These are phyloP conservation scores for Mus pahari DNA, from an alignment of 2,113 vertebrate genomes.

Conservation along the genomic window DNA sequence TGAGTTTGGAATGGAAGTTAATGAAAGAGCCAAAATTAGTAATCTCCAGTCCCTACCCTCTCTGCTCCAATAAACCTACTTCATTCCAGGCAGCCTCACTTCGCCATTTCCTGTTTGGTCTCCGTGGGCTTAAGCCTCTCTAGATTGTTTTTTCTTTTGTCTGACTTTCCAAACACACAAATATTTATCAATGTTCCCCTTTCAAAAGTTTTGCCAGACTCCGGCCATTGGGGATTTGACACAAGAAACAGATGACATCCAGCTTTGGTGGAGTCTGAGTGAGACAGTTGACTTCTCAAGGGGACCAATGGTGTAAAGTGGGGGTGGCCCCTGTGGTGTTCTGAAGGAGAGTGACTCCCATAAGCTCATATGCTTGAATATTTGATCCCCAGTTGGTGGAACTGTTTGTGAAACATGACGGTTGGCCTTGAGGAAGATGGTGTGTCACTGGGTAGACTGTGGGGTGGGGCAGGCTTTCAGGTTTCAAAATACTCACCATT, in stretches of 20 bases:
- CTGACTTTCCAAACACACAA: slow-evolving; percentile 65
- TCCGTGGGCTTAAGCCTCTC: slow-evolving; percentile 36
- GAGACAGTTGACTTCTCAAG: background rate
- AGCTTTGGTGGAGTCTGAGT: background rate
- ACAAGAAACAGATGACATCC: background rate
- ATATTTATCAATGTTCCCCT: slow-evolving; percentile 59
- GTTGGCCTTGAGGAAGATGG: background rate
- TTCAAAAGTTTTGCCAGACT: background rate
- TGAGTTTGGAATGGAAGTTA: slow-evolving; percentile 57
- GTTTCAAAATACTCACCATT: background rate
- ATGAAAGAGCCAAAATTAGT: slow-evolving; percentile 72
- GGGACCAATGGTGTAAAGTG: background rate
- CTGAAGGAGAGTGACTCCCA: background rate
- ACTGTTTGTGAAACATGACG: background rate
- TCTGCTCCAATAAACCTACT: background rate
- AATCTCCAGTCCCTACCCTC: slow-evolving; percentile 38
- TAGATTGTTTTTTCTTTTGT: slow-evolving; percentile 59
- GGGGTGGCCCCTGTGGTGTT: background rate
- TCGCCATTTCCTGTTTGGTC: slow-evolving; percentile 61
- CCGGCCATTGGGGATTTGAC: slow-evolving; percentile 28
- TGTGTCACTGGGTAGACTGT: background rate
- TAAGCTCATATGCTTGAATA: background rate
- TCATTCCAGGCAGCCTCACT: background rate
- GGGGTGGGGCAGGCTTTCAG: background rate
- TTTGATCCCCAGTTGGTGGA: background rate